These are phyloP conservation scores for Pollenia labialis DNA, from an alignment of 2,888 invertebrate species.

Conservation along the genomic window DNA sequence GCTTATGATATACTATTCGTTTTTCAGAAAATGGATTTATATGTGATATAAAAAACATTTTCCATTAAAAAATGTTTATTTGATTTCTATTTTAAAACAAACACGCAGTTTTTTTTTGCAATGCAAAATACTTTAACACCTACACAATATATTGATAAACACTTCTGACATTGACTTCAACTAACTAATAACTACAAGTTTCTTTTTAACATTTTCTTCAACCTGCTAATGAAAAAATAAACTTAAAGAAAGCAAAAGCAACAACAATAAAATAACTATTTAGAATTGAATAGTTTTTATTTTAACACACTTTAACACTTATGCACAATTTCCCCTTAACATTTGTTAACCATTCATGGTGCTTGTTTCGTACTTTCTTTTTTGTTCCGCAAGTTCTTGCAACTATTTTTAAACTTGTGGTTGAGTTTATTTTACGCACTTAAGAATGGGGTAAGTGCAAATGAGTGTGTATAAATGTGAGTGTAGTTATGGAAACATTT, in stretches of 20 bases:
- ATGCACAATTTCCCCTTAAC: conserved; percentile 61
- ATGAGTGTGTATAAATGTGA: neutral
- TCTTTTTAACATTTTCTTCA: neutral
- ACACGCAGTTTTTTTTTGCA: no score
- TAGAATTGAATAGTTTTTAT: conserved; percentile 57
- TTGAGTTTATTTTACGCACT: neutral
- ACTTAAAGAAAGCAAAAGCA: neutral
- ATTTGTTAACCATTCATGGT: conserved; percentile 49
- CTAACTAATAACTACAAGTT: conserved; percentile 18
- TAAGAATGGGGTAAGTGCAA: neutral
- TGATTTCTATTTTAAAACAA: no score
- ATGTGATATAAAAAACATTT: no score
- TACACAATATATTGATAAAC: neutral
- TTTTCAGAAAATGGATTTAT: no score
- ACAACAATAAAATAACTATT: conserved; percentile 56
- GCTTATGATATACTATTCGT: no score
- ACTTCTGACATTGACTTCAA: conserved; percentile 6
- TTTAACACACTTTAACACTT: conserved; percentile 61
- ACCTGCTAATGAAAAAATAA: conserved; percentile 6
- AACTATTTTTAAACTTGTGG: neutral
- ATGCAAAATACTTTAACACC: no score
- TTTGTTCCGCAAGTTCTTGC: neutral
- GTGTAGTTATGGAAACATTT: conserved; percentile 18
- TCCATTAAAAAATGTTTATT: no score
- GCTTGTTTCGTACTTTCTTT: conserved; percentile 9